Evolutionary conservation across 2,113 vertebrate genomes (phyloP).

Genomic region (Pelecanoides urinatrix): DNA sequence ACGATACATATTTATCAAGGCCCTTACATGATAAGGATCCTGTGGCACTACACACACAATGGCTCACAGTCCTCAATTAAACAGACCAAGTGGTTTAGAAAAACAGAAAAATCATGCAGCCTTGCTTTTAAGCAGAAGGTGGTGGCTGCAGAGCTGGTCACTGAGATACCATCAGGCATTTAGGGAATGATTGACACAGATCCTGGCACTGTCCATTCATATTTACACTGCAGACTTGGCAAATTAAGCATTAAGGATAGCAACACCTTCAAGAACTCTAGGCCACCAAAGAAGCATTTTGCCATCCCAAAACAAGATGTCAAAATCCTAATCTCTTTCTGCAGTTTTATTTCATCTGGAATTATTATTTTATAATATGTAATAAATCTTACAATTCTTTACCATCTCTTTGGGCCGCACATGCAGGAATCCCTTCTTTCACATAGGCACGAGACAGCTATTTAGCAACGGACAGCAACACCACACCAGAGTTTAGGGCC

Average conservation of each 20-base stretch:
- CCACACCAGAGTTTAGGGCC: not conserved
- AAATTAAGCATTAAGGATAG: not conserved
- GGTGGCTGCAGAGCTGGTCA: not conserved
- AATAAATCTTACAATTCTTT: not conserved
- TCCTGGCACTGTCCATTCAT: not conserved
- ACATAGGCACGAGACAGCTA: not conserved
- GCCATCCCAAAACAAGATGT: not conserved
- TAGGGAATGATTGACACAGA: not conserved
- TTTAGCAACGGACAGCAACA: not conserved
- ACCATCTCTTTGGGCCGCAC: not conserved
- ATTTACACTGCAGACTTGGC: not conserved
- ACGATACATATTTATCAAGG: slow-evolving; percentile 46
- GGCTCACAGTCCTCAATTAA: slow-evolving; percentile 42
- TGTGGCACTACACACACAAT: not conserved
- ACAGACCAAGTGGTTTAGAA: not conserved
- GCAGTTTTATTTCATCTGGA: not conserved
- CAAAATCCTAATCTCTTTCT: not conserved
- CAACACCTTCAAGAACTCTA: not conserved
- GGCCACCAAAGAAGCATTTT: not conserved
- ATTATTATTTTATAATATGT: not conserved
- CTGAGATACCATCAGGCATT: not conserved
- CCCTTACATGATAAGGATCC: not conserved
- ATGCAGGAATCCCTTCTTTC: not conserved
- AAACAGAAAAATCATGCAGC: not conserved
- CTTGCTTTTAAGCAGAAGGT: not conserved